phyloP scores from a whole-genome alignment of 92 coral and sea anemone genomes.

The Pocillopora meandrina region DNA sequence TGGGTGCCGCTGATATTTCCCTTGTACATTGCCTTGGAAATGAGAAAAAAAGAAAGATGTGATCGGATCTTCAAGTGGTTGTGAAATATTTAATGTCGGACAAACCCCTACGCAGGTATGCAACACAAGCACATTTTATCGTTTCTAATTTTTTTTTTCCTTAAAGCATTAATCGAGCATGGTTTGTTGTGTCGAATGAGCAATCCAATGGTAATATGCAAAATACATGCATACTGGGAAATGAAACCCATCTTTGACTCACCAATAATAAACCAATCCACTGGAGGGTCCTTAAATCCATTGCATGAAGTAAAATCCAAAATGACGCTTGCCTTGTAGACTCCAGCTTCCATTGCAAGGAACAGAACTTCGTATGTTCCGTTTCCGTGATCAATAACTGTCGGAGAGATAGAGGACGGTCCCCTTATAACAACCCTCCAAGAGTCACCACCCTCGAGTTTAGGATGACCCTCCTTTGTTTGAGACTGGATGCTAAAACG shows the following conservation, averaged over 20 bases:
- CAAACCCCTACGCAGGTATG: too few species aligned
- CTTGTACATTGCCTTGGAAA: constrained; percentile 72
- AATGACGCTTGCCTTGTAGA: constrained; percentile 59
- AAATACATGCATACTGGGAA: too few species aligned
- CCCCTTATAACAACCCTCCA: constrained; percentile 80
- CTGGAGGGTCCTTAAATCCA: constrained; percentile 79
- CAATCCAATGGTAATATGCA: too few species aligned
- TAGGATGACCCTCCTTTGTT: constrained; percentile 57
- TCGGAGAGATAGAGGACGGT: constrained; percentile 77
- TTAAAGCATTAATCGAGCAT: too few species aligned
- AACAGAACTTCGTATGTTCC: constrained; percentile 84
- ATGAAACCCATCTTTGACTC: background rate
- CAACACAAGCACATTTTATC: too few species aligned
- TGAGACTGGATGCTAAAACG: constrained; percentile 85
- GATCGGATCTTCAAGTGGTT: background rate
- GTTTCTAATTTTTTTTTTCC: too few species aligned
- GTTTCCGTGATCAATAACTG: constrained; percentile 71
- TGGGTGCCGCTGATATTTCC: constrained; percentile 71
- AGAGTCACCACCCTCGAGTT: constrained; percentile 76
- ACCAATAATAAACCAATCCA: constrained; percentile 84
- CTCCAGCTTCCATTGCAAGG: constrained; percentile 81
- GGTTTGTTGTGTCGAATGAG: too few species aligned
- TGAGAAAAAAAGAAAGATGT: background rate
- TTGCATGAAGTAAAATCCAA: constrained; percentile 81
- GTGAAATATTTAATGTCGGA: too few species aligned